A percentile compares a stretch with the other conserved stretches of the same genome.
phyloP scores from a whole-genome alignment of 2,888 invertebrate genomes.

The Drosophila algonquin region DNA sequence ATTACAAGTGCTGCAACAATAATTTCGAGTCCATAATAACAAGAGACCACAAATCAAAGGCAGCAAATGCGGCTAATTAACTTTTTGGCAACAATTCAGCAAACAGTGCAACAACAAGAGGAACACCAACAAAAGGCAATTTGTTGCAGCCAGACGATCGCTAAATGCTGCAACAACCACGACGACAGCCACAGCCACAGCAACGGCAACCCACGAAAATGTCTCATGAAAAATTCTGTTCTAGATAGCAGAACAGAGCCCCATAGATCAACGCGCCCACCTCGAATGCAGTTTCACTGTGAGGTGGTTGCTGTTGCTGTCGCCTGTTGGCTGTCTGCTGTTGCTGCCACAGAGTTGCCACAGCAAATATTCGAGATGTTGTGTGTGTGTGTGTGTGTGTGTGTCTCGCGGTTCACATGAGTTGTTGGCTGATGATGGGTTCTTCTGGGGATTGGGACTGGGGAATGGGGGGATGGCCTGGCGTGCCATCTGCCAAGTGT shows the following conservation, averaged over 20 bases:
- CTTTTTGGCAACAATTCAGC: slow-evolving; percentile 63
- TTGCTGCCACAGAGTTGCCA: slow-evolving; percentile 45
- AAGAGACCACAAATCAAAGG: slow-evolving; percentile 69
- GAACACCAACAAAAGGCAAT: slow-evolving; percentile 69
- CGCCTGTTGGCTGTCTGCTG: not conserved
- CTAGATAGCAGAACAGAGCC: slow-evolving; percentile 65
- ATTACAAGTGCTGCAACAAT: slow-evolving; percentile 53
- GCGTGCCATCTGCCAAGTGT: slow-evolving; percentile 75
- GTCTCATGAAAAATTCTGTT: slow-evolving; percentile 77
- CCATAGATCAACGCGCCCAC: slow-evolving; percentile 64
- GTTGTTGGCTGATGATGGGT: slow-evolving; percentile 17
- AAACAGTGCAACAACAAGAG: slow-evolving; percentile 6
- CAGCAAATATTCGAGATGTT: slow-evolving; percentile 50
- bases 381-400: slow-evolving; percentile 2
- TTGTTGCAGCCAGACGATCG: slow-evolving; percentile 58
- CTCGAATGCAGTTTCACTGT: slow-evolving; percentile 20
- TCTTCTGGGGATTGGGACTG: slow-evolving; percentile 5
- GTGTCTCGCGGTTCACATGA: slow-evolving; percentile 64
- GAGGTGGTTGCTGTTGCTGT: slow-evolving; percentile 16
- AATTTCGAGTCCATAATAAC: slow-evolving; percentile 22
- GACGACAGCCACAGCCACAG: not conserved
- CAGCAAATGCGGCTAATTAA: slow-evolving; percentile 77
- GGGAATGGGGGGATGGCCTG: slow-evolving; percentile 6
- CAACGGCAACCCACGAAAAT: slow-evolving; percentile 66
- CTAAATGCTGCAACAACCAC: slow-evolving; percentile 54